These are phyloP conservation scores for Macrobrachium nipponense DNA, from an alignment of 1,140 invertebrate genomes.

Conservation along the genomic window DNA sequence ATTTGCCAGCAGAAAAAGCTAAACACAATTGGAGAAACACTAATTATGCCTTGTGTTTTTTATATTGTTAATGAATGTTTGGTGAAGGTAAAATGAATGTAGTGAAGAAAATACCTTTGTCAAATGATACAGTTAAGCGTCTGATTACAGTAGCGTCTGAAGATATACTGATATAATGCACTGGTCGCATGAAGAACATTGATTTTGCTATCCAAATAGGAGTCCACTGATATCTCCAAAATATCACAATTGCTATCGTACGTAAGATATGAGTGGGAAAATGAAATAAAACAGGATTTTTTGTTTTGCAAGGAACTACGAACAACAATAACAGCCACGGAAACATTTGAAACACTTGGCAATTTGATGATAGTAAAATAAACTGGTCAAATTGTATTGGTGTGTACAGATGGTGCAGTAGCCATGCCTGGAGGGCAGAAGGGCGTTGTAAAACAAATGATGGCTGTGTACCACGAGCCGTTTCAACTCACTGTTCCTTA, in stretches of 20 bases:
- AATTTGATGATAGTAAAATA: slow-evolving; percentile 4
- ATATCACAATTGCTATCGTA: slow-evolving; percentile 16
- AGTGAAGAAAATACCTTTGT: slow-evolving; percentile 17
- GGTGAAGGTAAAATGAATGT: slow-evolving; percentile 4
- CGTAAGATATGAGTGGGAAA: slow-evolving; percentile 3
- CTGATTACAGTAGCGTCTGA: neutral
- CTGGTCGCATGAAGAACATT: neutral
- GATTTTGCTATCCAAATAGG: slow-evolving; percentile 18
- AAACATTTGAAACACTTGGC: slow-evolving; percentile 10
- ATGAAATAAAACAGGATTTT: slow-evolving; percentile 18
- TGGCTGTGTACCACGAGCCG: slow-evolving; percentile 5
- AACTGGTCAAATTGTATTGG: neutral
- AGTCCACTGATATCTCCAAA: slow-evolving; percentile 12
- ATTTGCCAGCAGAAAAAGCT: too few relatives aligned
- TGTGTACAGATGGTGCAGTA: slow-evolving; percentile 6
- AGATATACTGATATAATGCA: neutral
- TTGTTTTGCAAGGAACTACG: slow-evolving; percentile 23
- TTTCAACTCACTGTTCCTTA: slow-evolving; percentile 20
- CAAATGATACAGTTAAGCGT: slow-evolving; percentile 5
- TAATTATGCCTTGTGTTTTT: slow-evolving; percentile 16
- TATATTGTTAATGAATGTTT: slow-evolving; percentile 18
- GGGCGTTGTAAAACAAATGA: neutral
- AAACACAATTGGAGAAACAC: slow-evolving; percentile 20
- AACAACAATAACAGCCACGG: neutral
- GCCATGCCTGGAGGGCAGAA: slow-evolving; percentile 12